A percentile compares a stretch with the other conserved stretches of the same genome.
These are phyloP conservation scores for Platycnemis pennipes DNA, from an alignment of 2,888 invertebrate species.

Conservation along the genomic window DNA sequence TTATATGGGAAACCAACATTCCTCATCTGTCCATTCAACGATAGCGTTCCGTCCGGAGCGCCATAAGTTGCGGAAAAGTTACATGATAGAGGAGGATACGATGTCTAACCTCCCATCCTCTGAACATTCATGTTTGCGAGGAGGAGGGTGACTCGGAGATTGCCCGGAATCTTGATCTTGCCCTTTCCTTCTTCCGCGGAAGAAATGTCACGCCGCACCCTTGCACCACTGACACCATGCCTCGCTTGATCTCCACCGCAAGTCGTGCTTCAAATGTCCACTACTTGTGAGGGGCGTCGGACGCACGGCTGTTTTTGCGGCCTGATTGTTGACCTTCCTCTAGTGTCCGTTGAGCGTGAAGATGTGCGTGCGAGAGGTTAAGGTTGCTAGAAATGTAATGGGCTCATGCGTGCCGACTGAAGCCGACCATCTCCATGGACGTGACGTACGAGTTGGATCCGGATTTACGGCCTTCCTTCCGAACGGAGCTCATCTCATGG, in stretches of 20 bases:
- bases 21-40: no score
- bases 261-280: neutral
- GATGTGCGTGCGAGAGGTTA: neutral
- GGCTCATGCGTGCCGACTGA: neutral
- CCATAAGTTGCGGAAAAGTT: no score
- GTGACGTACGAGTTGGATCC: neutral
- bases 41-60: no score
- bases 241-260: neutral
- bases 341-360: neutral
- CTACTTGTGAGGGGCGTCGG: neutral
- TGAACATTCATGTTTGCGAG: no score
- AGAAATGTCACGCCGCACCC: neutral
- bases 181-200: neutral
- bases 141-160: no score
- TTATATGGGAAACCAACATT: no score
- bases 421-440: no score
- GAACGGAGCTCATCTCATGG: neutral
- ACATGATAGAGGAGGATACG: no score
- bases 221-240: neutral
- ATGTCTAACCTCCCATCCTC: no score
- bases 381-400: neutral
- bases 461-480: neutral
- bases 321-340: slow-evolving; percentile 8
- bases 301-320: neutral
- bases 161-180: neutral